Percentiles rank a stretch among this genome's conserved stretches.
Conservation (phyloP, 2,797 vertebrate species). For the Avahi laniger region DNA sequence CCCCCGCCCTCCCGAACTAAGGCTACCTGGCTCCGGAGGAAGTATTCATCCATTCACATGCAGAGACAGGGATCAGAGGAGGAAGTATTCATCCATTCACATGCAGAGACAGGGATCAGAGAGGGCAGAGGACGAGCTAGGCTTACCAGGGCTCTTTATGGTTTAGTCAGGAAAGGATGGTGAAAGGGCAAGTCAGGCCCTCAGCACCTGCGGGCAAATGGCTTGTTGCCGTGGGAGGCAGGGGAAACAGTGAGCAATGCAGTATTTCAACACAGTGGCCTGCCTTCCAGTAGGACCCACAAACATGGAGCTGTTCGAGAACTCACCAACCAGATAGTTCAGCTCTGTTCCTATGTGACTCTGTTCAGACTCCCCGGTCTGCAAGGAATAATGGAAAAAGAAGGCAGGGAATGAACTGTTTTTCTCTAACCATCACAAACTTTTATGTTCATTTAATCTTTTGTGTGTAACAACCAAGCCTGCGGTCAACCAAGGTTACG, state of each 20-base stretch:
- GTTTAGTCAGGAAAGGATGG: background rate
- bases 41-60: background rate
- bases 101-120: background rate
- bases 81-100: background rate
- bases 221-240: background rate
- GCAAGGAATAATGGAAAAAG: background rate
- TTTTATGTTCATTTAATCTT: background rate
- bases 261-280: background rate
- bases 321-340: background rate
- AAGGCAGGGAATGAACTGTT: background rate
- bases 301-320: background rate
- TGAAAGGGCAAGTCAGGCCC: background rate
- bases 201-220: background rate
- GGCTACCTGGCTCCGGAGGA: background rate
- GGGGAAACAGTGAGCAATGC: background rate
- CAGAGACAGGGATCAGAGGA: background rate
- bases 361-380: background rate
- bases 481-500: background rate
- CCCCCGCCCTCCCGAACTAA: background rate
- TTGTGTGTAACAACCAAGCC: background rate
- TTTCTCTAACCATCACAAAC: background rate
- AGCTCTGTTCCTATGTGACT: background rate
- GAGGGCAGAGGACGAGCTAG: background rate
- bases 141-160: background rate
- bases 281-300: background rate